Base-by-base conservation (phyloP, 2,113 vertebrate genomes). In the Kryptolebias marmoratus region DNA sequence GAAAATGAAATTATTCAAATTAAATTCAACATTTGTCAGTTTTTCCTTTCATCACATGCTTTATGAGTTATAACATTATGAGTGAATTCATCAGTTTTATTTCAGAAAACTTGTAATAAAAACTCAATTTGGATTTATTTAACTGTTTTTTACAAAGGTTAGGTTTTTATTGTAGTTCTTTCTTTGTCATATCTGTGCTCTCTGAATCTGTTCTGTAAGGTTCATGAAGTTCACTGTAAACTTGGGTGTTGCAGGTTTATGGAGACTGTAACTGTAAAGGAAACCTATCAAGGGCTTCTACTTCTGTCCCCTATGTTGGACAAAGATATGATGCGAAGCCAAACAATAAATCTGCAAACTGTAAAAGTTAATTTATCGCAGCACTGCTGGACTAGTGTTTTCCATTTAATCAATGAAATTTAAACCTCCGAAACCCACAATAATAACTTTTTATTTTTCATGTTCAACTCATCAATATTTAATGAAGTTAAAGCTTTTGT, bases 251-350 rank as follows among this genome's bases (percentile, higher is more conserved):
- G 48, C 44, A 44, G 54, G 15, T 78, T 80, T 87, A 83, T 73
- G 31, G 56, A 48, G 49, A 18, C 32, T 48, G 11, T 57, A 22
- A 27, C 1, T 11, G 13, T 74, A 73, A 75, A 60, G 53, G 50
- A 56, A 63, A 64, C 72, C 68, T 31, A 64, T 47, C 22, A 30
- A 49, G 5, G 15, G 1, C 27, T 31, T 28, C 64, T 15, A 59
- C 12, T 36, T 18, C 50, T 30, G 16, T 49, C 18, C 18, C 49
- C 15, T 7, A 27, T 11, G 68, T 48, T 70, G 85, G 67, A 77
- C 81, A 87, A 84, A 84, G 77, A 75, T 84, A 68, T 64, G 32
- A 32, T 47, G n/a, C 27, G 48, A 69, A 59, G 63, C 44, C 22
- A 49, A 80, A 60, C 75, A 71, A 57, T 49, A 73, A 72, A 64